phyloP scores from a whole-genome alignment of 2,797 vertebrate genomes.

The Natrix natrix region DNA sequence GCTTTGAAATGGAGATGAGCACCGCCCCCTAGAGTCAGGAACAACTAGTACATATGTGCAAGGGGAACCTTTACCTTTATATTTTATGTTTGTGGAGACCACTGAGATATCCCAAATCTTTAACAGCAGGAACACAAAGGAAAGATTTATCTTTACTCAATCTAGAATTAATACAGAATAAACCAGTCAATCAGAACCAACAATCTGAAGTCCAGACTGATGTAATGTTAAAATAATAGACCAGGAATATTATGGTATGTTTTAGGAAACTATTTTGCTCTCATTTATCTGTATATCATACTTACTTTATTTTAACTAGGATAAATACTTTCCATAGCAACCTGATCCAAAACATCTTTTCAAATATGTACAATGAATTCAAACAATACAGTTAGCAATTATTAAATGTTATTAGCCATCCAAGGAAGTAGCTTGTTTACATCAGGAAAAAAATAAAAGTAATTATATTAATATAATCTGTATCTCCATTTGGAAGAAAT shows the following conservation, averaged over 20 bases:
- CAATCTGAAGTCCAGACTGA: background rate
- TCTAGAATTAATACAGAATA: background rate
- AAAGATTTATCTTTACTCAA: background rate
- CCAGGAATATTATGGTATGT: background rate
- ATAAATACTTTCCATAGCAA: conserved; percentile 35
- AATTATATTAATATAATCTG: conserved; percentile 3
- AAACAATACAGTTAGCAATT: conserved; percentile 33
- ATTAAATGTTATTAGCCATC: conserved; percentile 29
- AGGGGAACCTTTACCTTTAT: no score
- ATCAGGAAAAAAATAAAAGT: background rate
- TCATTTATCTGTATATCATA: conserved; percentile 19
- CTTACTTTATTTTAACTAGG: background rate
- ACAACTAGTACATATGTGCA: no score
- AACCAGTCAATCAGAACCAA: background rate
- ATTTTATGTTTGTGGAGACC: background rate
- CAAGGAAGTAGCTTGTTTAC: conserved; percentile 38
- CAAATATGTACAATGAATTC: conserved; percentile 35
- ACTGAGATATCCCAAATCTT: background rate
- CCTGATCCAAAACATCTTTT: conserved; percentile 45
- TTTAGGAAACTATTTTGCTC: conserved; percentile 27
- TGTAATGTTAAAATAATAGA: background rate
- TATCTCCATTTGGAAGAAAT: conserved; percentile 13
- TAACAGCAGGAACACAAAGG: background rate
- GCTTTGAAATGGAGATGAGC: no score
- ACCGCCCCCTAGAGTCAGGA: no score